These are phyloP conservation scores for Mohoua ochrocephala DNA, from an alignment of 2,113 vertebrate genomes.

Conservation along the genomic window DNA sequence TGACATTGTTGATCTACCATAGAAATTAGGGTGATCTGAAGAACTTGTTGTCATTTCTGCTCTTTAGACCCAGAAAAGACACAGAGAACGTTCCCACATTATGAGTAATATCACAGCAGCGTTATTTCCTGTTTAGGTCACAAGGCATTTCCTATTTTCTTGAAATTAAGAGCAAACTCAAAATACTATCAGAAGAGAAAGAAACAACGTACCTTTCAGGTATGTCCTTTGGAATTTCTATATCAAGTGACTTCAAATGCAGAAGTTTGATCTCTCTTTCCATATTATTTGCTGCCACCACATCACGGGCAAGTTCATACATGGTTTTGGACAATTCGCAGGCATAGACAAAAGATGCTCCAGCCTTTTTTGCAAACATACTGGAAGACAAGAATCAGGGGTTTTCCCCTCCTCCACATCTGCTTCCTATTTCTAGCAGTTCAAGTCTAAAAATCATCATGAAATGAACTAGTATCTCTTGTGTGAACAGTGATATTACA, in stretches of 20 bases:
- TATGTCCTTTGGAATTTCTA: conserved; percentile 90
- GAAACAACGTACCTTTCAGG: conserved; percentile 79
- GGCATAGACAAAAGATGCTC: conserved; percentile 85
- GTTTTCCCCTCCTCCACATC: background rate
- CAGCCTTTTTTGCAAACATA: conserved; percentile 93
- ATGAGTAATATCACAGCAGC: background rate
- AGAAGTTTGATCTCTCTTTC: conserved; percentile 82
- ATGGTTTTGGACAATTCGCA: conserved; percentile 97
- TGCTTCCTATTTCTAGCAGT: background rate
- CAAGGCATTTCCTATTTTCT: background rate
- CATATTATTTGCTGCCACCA: conserved; percentile 88
- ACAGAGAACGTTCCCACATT: background rate
- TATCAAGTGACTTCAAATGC: conserved; percentile 91
- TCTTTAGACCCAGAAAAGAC: background rate
- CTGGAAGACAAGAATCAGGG: conserved; percentile 65
- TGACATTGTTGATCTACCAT: rapidly evolving
- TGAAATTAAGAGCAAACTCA: background rate
- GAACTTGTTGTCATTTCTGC: background rate
- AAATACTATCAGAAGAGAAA: background rate
- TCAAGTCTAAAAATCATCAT: background rate
- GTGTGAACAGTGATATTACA: background rate
- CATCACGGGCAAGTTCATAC: conserved; percentile 91
- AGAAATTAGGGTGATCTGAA: background rate
- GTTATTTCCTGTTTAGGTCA: background rate
- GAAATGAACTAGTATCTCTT: background rate